phyloP scores from a whole-genome alignment of 2,888 invertebrate species.

The Trichacis sp. region DNA sequence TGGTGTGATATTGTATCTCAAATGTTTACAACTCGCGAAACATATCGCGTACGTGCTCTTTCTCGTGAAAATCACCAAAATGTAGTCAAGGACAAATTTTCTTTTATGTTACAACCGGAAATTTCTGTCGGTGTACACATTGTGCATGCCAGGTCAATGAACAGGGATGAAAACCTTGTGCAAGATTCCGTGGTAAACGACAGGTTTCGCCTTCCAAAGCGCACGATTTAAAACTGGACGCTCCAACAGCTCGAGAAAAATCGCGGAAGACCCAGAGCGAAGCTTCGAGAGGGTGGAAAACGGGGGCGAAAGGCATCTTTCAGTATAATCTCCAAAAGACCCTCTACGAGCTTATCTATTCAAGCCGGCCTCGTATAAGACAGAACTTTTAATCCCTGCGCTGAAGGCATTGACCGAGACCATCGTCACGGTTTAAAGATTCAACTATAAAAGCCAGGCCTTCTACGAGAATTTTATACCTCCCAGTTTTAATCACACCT shows the following conservation, averaged over 20 bases:
- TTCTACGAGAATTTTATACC: background rate
- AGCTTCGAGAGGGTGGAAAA: slow-evolving; percentile 7
- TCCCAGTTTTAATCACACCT: slow-evolving; percentile 3
- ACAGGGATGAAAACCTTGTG: slow-evolving; percentile 6
- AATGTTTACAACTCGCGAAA: no score
- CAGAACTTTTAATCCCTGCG: slow-evolving; percentile 11
- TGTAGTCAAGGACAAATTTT: no score
- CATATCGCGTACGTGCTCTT: no score
- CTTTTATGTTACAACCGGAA: background rate
- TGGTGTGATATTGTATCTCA: no score
- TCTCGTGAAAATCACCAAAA: no score
- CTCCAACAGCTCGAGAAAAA: slow-evolving; percentile 13
- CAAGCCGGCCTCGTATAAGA: slow-evolving; percentile 10
- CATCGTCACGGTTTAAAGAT: background rate
- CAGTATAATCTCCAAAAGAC: slow-evolving; percentile 20
- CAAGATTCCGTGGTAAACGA: slow-evolving; percentile 22
- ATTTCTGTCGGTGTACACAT: background rate
- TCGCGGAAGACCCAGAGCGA: slow-evolving; percentile 8
- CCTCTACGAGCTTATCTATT: slow-evolving; percentile 21
- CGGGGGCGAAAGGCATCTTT: slow-evolving; percentile 17
- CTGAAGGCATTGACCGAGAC: slow-evolving; percentile 26
- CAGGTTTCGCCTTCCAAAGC: slow-evolving; percentile 22
- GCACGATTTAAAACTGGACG: slow-evolving; percentile 22
- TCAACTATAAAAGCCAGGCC: background rate
- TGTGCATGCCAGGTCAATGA: background rate